Evolutionary conservation across 2,888 invertebrate species (phyloP).

Genomic region (Melinaea marsaeus): DNA sequence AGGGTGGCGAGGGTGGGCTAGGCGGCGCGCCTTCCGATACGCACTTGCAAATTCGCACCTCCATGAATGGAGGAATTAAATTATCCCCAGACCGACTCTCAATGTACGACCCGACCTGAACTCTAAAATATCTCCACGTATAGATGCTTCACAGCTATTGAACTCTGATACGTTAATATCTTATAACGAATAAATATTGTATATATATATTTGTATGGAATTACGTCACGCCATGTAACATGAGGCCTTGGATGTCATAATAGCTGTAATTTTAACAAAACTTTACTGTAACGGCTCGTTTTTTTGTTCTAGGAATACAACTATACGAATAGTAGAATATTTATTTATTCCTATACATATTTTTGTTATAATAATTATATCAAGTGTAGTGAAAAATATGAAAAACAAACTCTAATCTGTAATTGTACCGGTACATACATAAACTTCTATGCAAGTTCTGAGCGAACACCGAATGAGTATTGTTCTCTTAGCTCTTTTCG

Average conservation of each 20-base stretch:
- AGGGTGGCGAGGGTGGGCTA: slow-evolving; percentile 32
- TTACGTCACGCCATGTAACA: slow-evolving; percentile 17
- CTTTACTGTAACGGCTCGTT: slow-evolving; percentile 16
- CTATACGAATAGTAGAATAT: slow-evolving; percentile 16
- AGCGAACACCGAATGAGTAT: slow-evolving; percentile 9
- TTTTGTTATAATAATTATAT: background rate
- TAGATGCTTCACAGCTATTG: slow-evolving; percentile 20
- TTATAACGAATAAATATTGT: slow-evolving; percentile 1
- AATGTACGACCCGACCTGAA: slow-evolving; percentile 60
- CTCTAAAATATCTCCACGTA: slow-evolving; percentile 34
- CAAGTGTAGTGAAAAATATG: background rate
- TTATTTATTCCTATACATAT: slow-evolving; percentile 6
- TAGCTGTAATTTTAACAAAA: slow-evolving; percentile 19
- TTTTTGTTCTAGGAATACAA: slow-evolving; percentile 14
- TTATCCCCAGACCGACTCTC: slow-evolving; percentile 58
- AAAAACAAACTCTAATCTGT: background rate
- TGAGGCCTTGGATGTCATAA: slow-evolving; percentile 21
- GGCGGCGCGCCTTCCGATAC: slow-evolving; percentile 59
- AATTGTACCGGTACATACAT: background rate
- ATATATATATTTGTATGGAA: slow-evolving; percentile 15
- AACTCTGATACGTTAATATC: slow-evolving; percentile 15
- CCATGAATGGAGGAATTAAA: slow-evolving; percentile 73
- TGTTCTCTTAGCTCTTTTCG: slow-evolving; percentile 14
- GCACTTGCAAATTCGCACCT: slow-evolving; percentile 75
- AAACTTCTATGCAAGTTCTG: slow-evolving; percentile 3